These are phyloP conservation scores for Equus quagga DNA, from an alignment of 2,113 vertebrate species.

Conservation along the genomic window DNA sequence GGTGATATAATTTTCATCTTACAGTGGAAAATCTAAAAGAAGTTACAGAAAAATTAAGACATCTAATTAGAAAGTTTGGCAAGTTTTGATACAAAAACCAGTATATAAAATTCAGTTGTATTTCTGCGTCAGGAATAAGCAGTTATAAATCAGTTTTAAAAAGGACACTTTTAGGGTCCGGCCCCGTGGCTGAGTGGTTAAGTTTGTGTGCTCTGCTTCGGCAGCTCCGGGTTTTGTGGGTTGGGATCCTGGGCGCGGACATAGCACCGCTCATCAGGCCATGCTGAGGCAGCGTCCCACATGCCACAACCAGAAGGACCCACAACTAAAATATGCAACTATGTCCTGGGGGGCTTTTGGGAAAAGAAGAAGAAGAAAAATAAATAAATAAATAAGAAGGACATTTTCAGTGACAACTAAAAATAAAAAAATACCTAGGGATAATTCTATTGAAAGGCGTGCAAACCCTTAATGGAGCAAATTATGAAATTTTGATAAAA, in stretches of 20 bases:
- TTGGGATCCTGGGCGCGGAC: too few relatives aligned
- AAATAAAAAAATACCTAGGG: not conserved
- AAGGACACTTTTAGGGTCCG: not conserved
- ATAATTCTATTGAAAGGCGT: not conserved
- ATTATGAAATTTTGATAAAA: conserved; percentile 16
- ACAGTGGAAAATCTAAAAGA: not conserved
- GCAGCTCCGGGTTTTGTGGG: too few relatives aligned
- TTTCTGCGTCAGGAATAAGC: not conserved
- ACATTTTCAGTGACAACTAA: not conserved
- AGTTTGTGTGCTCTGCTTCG: too few relatives aligned
- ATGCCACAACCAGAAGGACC: too few relatives aligned
- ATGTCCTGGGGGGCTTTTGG: too few relatives aligned
- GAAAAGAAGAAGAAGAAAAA: too few relatives aligned
- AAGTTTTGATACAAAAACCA: not conserved
- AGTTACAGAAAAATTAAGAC: not conserved
- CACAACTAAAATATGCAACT: too few relatives aligned
- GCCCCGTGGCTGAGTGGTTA: too few relatives aligned
- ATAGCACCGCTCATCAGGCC: too few relatives aligned
- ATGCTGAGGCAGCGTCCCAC: too few relatives aligned
- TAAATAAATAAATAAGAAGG: too few relatives aligned
- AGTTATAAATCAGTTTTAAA: conserved; percentile 8
- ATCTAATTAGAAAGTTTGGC: not conserved
- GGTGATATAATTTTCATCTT: not conserved
- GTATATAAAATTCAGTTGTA: not conserved
- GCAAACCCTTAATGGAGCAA: not conserved